These are phyloP conservation scores for Staurois parvus DNA, from an alignment of 2,797 vertebrate genomes.

Conservation along the genomic window DNA sequence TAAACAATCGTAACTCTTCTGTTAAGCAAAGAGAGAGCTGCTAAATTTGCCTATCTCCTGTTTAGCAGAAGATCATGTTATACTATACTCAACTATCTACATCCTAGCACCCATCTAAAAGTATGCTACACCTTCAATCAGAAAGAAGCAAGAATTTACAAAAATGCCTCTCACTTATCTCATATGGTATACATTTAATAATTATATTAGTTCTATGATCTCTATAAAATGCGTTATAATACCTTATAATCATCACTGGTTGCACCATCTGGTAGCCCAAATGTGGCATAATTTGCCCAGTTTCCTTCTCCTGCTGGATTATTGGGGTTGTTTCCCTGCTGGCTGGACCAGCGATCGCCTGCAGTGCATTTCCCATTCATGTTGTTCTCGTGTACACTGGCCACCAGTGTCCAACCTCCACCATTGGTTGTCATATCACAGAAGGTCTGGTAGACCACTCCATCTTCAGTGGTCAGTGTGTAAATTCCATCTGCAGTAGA, in stretches of 20 bases:
- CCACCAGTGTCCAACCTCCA: constrained; percentile 69
- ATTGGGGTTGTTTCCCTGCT: constrained; percentile 66
- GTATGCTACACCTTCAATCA: too few relatives aligned
- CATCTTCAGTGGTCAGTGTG: constrained; percentile 65
- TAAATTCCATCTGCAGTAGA: constrained; percentile 71
- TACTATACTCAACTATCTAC: too few relatives aligned
- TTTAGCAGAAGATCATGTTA: too few relatives aligned
- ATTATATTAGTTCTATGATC: background rate
- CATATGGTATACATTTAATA: background rate
- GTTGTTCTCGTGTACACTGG: constrained; percentile 77
- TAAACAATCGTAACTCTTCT: too few relatives aligned
- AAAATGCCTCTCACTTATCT: background rate
- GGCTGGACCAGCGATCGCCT: constrained; percentile 74
- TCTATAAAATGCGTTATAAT: background rate
- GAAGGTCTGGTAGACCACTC: constrained; percentile 74
- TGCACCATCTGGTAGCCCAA: constrained; percentile 57
- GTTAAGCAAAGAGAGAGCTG: too few relatives aligned
- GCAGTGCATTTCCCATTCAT: constrained; percentile 67
- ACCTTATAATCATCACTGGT: constrained; percentile 70
- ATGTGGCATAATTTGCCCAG: constrained; percentile 67
- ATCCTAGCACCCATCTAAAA: too few relatives aligned
- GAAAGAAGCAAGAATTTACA: background rate
- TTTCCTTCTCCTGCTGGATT: constrained; percentile 62
- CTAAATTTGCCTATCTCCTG: too few relatives aligned
- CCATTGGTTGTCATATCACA: constrained; percentile 76